phyloP scores from a whole-genome alignment of 1,140 invertebrate species.

The Lasaia peninsularis region DNA sequence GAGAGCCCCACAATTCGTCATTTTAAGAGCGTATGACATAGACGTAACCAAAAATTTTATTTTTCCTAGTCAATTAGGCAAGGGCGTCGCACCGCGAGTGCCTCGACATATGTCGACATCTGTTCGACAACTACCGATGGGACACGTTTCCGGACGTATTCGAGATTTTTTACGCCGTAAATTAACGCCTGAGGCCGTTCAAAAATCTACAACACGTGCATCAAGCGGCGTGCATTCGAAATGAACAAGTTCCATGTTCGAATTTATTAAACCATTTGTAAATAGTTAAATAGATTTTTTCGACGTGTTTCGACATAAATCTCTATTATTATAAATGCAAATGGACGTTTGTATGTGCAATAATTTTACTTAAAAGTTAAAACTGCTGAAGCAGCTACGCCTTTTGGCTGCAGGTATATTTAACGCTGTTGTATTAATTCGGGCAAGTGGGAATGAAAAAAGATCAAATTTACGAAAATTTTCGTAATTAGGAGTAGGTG shows the following conservation, averaged over 20 bases:
- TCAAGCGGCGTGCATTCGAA: constrained; percentile 6
- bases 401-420: too few relatives aligned
- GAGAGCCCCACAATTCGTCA: constrained; percentile 24
- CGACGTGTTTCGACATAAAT: not conserved
- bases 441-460: too few relatives aligned
- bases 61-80: constrained; percentile 65
- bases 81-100: constrained; percentile 34
- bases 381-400: too few relatives aligned
- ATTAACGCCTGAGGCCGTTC: constrained; percentile 56
- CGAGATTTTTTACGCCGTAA: constrained; percentile 62
- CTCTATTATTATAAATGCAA: too few relatives aligned
- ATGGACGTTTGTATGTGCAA: too few relatives aligned
- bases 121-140: constrained; percentile 60
- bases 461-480: too few relatives aligned
- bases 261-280: constrained; percentile 13
- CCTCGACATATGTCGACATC: constrained; percentile 68
- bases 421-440: too few relatives aligned
- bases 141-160: constrained; percentile 60
- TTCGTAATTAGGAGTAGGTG: too few relatives aligned
- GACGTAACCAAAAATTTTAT: constrained; percentile 45
- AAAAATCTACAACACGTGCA: constrained; percentile 51
- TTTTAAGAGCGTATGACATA: constrained; percentile 23
- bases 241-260: constrained; percentile 16
- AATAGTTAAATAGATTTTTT: constrained; percentile 7
- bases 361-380: too few relatives aligned